Evolutionary conservation across 2,113 vertebrate genomes (phyloP).

Genomic region (Ceuthmochares aereus): DNA sequence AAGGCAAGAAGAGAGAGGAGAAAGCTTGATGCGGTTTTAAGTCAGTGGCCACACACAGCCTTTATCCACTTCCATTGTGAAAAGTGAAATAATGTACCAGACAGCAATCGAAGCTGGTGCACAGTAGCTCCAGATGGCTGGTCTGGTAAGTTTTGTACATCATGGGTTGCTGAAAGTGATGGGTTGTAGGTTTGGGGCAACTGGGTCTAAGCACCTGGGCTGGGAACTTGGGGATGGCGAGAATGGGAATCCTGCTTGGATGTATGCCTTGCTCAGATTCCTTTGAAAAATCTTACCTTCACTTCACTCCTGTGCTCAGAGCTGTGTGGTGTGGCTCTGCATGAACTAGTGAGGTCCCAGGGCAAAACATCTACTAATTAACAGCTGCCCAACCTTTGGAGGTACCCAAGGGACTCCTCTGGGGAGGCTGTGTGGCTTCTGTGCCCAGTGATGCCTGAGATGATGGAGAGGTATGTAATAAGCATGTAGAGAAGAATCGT

Average conservation of each 20-base stretch:
- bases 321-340: background rate
- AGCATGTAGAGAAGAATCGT: background rate
- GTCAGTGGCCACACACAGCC: too few relatives aligned
- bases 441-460: background rate
- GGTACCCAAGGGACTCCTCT: background rate
- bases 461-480: background rate
- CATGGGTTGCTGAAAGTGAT: rapidly evolving
- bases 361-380: background rate
- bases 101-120: too few relatives aligned
- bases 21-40: too few relatives aligned
- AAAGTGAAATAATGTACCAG: too few relatives aligned
- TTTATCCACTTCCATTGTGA: too few relatives aligned
- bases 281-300: background rate
- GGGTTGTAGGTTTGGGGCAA: background rate
- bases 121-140: too few relatives aligned
- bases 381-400: background rate
- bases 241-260: background rate
- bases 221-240: background rate
- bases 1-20: too few relatives aligned
- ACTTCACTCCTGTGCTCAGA: background rate
- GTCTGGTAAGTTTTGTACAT: background rate
- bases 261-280: background rate
- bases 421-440: background rate
- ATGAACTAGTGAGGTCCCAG: rapidly evolving
- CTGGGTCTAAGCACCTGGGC: rapidly evolving